Percentiles rank a stretch among this genome's conserved stretches.
Evolutionary conservation across 1,140 invertebrate species (phyloP).

Genomic region (Globodera ellingtonae): DNA sequence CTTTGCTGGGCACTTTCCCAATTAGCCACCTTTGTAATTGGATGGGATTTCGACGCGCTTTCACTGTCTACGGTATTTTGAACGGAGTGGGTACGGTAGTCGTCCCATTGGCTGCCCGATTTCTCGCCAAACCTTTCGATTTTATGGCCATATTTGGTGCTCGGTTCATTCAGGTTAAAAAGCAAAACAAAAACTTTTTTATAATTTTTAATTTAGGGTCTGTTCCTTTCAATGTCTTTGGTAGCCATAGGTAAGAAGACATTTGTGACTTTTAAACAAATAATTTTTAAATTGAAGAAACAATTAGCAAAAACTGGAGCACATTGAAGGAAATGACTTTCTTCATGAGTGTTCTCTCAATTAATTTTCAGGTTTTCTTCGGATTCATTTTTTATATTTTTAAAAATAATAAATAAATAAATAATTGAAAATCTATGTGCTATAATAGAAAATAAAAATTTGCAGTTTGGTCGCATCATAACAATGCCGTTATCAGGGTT

Average conservation of each 20-base stretch:
- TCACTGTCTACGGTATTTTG: slow-evolving; percentile 3
- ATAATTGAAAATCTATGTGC: not conserved
- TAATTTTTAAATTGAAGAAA: not conserved
- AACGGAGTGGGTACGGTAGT: not conserved
- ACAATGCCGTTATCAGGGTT: slow-evolving; percentile 57
- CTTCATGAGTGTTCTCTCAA: not conserved
- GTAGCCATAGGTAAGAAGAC: not conserved
- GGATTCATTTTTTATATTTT: not conserved
- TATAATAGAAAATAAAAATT: not conserved
- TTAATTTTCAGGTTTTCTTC: not conserved
- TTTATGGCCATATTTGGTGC: not conserved
- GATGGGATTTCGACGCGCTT: not conserved
- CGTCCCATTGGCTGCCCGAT: not conserved
- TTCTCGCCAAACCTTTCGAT: not conserved
- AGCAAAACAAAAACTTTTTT: not conserved
- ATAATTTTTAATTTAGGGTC: not conserved
- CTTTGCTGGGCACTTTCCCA: not conserved
- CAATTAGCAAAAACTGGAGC: slow-evolving; percentile 11
- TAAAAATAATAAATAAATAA: not conserved
- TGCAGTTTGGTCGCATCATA: slow-evolving; percentile 13
- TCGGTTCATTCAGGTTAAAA: not conserved
- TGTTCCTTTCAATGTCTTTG: not conserved
- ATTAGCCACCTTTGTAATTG: not conserved
- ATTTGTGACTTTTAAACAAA: not conserved
- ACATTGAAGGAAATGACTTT: slow-evolving; percentile 1